A percentile compares a stretch with the other conserved stretches of the same genome.
Evolutionary conservation across 64 coral and sea anemone genomes (phyloP).

Genomic region (Montipora cactus): DNA sequence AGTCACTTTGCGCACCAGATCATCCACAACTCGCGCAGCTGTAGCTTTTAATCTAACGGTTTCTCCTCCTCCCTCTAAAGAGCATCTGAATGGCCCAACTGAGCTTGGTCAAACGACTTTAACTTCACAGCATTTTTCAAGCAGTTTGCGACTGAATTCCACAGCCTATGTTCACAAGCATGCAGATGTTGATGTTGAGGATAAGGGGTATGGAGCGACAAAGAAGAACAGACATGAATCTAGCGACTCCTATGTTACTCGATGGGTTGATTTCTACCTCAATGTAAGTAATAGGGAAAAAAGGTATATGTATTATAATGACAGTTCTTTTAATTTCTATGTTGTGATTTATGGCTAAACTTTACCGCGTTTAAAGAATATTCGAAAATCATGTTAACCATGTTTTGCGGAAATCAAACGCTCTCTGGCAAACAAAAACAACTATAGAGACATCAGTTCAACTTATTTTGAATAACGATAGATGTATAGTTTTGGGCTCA

Average conservation of each 20-base stretch:
- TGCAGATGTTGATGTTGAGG: not conserved
- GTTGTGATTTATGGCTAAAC: too few relatives aligned
- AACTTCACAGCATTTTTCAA: not conserved
- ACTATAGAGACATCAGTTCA: too few relatives aligned
- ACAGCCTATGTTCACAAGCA: not conserved
- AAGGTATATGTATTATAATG: too few relatives aligned
- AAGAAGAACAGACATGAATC: not conserved
- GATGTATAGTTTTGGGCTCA: too few relatives aligned
- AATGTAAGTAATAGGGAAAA: constrained; percentile 46
- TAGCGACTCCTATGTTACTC: constrained; percentile 42
- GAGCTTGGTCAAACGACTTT: not conserved
- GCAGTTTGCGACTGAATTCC: not conserved
- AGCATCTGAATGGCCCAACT: not conserved
- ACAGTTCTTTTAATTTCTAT: too few relatives aligned
- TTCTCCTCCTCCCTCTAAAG: too few relatives aligned
- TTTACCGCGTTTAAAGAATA: not conserved
- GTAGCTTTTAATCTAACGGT: not conserved
- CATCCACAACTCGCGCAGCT: not conserved
- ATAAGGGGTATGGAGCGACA: not conserved
- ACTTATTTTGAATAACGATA: too few relatives aligned
- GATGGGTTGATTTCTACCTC: constrained; percentile 67
- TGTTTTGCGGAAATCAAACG: too few relatives aligned
- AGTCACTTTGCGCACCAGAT: not conserved
- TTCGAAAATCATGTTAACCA: too few relatives aligned
- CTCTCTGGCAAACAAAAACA: too few relatives aligned